Evolutionary conservation across 2,888 invertebrate genomes (phyloP).

Genomic region (Thymelicus lineola): DNA sequence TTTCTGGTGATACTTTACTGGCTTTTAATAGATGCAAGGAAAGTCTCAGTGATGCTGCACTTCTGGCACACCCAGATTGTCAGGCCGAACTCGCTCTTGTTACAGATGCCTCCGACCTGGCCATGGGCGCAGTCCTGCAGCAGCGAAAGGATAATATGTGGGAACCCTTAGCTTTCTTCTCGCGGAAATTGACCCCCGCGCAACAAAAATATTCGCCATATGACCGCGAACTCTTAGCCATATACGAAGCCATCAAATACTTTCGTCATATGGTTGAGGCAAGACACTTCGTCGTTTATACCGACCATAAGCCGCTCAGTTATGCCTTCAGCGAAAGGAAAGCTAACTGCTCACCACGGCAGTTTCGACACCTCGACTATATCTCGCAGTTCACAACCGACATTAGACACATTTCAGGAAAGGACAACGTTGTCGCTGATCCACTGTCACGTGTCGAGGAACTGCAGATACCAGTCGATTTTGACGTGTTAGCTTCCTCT

Average conservation of each 20-base stretch:
- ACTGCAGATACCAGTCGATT: slow-evolving; percentile 40
- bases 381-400: slow-evolving; percentile 58
- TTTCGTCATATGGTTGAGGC: slow-evolving; percentile 62
- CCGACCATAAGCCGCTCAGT: neutral
- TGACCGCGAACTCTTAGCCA: slow-evolving; percentile 60
- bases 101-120: slow-evolving; percentile 54
- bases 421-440: slow-evolving; percentile 58
- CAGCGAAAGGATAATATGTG: slow-evolving; percentile 52
- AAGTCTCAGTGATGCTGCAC: neutral
- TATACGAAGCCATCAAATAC: slow-evolving; percentile 52
- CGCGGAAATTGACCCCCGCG: slow-evolving; percentile 51
- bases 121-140: slow-evolving; percentile 53
- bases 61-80: slow-evolving; percentile 22
- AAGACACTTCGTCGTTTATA: slow-evolving; percentile 6
- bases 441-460: slow-evolving; percentile 51
- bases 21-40: slow-evolving; percentile 3
- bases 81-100: slow-evolving; percentile 53
- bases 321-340: neutral
- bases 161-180: slow-evolving; percentile 61
- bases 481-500: slow-evolving; percentile 35
- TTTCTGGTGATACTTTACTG: slow-evolving; percentile 1
- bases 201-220: slow-evolving; percentile 58
- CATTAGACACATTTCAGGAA: slow-evolving; percentile 53
- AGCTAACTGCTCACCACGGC: slow-evolving; percentile 34
- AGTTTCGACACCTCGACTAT: slow-evolving; percentile 55